A percentile compares a stretch with the other conserved stretches of the same genome.
Conservation (phyloP, 2,113 vertebrate genomes). For the Morone chrysops region DNA sequence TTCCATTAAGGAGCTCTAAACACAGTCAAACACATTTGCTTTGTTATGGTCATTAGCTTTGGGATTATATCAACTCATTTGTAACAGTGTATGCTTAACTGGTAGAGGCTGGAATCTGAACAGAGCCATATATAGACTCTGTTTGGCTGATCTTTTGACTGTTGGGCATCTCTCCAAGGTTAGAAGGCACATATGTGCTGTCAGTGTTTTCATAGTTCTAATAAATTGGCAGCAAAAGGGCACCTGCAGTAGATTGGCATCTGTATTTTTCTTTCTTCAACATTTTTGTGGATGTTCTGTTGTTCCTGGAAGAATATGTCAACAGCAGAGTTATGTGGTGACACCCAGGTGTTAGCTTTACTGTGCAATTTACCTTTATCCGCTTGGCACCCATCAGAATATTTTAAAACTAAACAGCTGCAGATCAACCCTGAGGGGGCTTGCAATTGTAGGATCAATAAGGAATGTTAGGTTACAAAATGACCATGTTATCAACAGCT, state of each 20-base stretch:
- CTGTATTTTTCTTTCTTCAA: background rate
- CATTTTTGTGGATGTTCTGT: constrained; percentile 34
- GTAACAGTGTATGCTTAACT: background rate
- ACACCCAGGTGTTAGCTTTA: background rate
- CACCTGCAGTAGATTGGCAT: constrained; percentile 58
- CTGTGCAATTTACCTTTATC: background rate
- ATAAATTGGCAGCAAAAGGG: constrained; percentile 37
- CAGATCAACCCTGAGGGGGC: background rate
- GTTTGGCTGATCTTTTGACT: constrained; percentile 51
- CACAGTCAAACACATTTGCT: constrained; percentile 7
- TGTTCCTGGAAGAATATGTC: background rate
- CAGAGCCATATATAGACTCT: constrained; percentile 62
- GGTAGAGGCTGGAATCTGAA: constrained; percentile 26
- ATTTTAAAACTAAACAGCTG: background rate
- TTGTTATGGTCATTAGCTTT: constrained; percentile 21
- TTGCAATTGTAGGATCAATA: background rate
- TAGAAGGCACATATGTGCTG: constrained; percentile 30
- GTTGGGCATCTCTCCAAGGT: constrained; percentile 58
- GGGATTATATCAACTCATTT: constrained; percentile 28
- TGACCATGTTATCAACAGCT: background rate
- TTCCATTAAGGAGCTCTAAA: constrained; percentile 5
- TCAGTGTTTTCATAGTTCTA: constrained; percentile 17
- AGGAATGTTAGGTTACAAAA: background rate
- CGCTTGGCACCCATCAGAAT: background rate
- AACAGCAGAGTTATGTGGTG: background rate